Base-by-base conservation (phyloP, 2,113 vertebrate species). In the Trematomus loennbergii region DNA sequence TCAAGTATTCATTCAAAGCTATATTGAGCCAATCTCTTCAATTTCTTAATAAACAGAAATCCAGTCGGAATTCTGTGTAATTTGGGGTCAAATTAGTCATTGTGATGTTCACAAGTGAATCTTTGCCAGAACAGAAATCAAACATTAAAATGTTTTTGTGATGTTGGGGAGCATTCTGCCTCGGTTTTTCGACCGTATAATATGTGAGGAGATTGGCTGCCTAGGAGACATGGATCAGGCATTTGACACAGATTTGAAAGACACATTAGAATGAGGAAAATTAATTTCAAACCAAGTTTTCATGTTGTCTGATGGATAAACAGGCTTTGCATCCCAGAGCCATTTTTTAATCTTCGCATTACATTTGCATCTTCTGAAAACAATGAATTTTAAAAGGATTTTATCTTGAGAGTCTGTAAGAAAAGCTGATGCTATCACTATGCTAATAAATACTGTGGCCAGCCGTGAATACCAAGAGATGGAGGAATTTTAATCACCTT, bases 311-410 rank as follows among this genome's bases (percentile, higher is more conserved):
- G 36, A 61, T 62, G 58, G 60, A 64, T 46, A 58, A 81, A 72
- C 20, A 49, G 15, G 33, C 40, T 75, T 73, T 63, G 48, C 65
- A 81, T 46, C 11, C 36, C 46, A 50, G 7, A 74, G 62, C 59
- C 18, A 0, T 20, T 72, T 65, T 65, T 29, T 72, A 54, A 73
- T 86, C 62, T 65, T 52, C 4, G 5, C 53, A 49, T 72, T 45
- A 61, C 18, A 68, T 77, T 82, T 45, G 18, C 66, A 17, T 52
- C 73, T 15, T 17, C n/a, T 15, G 65, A 79, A 85, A 50, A 10
- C 77, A 73, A 74, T 79, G 71, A 48, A 84, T 88, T 75, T 79
- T 70, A 54, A 89, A 72, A 72, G 52, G 61, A 62, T 78, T 83
- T 75, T 69, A 61, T 74, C 16, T 25, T 72, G 55, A 61, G 58